Evolutionary conservation across 1,140 invertebrate genomes (phyloP), one percentile per base, ranked within the genome.

Genomic region (Tetragonula clypearis): DNA sequence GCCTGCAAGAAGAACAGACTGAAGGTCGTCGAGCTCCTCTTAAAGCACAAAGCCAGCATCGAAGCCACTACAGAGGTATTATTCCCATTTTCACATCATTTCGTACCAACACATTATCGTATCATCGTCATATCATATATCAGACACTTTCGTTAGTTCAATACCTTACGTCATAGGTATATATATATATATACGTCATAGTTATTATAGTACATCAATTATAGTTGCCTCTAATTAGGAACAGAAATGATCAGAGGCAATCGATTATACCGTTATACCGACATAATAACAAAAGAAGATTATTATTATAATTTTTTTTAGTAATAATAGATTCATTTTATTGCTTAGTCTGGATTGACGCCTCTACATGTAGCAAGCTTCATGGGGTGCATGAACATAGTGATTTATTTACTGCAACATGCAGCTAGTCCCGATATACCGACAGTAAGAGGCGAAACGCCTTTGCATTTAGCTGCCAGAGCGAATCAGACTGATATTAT

Each of bases 321-420:
- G 65, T 74, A 85, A 82, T 88, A 66, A 73, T 56, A 66, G 72
- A 41, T 75, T 89, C 87, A 49, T 87, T 87, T 79, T 92, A 92
- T 84, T 68, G 90, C 91, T 56, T 93, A 97, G 96, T 98, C 97
- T 93, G 99, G 99, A 30, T 95, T 99, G 87, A 99, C 99, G 17
- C 99, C 99, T 23, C 96, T 99, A 55, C 99, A 99, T 95, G 99
- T 99, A 72, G 99, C 99, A 1, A 97, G 98, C 91, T 99, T 99
- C 95, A 99, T 99, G 99, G 99, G 99, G 53, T 99, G 99, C 94
- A 99, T 99, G 98, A 99, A 99, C 94, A 99, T 99, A 91, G 99
- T 99, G 41, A 98, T 99, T 89, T 99, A 98, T 95, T 96, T 99
- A 90, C 96, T 99, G 71, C 98, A 99, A 95, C 98, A 99, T 90